These are phyloP conservation scores for Nemotelus nigrinus DNA, from an alignment of 2,888 invertebrate species.

Conservation along the genomic window DNA sequence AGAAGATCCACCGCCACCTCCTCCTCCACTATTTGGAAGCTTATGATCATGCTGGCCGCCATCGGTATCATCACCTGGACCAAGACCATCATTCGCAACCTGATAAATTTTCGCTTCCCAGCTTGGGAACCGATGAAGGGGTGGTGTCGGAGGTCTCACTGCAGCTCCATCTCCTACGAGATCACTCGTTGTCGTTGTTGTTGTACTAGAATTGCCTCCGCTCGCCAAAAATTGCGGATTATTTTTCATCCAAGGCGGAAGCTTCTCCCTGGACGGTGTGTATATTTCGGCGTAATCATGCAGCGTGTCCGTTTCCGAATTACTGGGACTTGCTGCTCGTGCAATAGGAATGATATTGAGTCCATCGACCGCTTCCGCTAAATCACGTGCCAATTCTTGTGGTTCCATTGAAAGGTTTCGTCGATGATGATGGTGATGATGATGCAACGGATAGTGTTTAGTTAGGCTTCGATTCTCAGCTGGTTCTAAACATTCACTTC, in stretches of 20 bases:
- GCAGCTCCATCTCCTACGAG: conserved; percentile 57
- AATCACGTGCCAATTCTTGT: conserved; percentile 66
- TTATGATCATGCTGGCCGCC: conserved; percentile 56
- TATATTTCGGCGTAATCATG: conserved; percentile 96
- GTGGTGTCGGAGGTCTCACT: conserved; percentile 85
- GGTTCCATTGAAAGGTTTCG: conserved; percentile 64
- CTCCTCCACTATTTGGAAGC: conserved; percentile 59
- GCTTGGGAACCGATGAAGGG: conserved; percentile 88
- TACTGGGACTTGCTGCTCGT: conserved; percentile 64
- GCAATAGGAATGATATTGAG: conserved; percentile 67
- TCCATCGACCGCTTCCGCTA: conserved; percentile 70
- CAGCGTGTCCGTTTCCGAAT: conserved; percentile 71
- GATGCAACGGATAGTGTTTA: conserved; percentile 61
- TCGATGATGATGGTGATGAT: conserved; percentile 59
- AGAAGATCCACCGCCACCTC: conserved; percentile 68
- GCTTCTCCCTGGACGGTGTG: conserved; percentile 85
- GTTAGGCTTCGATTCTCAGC: conserved; percentile 61
- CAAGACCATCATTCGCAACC: conserved; percentile 73
- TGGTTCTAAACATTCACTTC: conserved; percentile 64
- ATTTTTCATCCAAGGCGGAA: conserved; percentile 69
- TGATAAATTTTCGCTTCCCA: conserved; percentile 98
- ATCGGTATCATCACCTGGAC: conserved; percentile 64
- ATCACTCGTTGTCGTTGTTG: conserved; percentile 63
- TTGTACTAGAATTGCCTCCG: conserved; percentile 69
- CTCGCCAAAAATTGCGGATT: conserved; percentile 64